Base-by-base conservation (phyloP, 1,140 invertebrate species). In the Hyposmocoma kahamanoa region DNA sequence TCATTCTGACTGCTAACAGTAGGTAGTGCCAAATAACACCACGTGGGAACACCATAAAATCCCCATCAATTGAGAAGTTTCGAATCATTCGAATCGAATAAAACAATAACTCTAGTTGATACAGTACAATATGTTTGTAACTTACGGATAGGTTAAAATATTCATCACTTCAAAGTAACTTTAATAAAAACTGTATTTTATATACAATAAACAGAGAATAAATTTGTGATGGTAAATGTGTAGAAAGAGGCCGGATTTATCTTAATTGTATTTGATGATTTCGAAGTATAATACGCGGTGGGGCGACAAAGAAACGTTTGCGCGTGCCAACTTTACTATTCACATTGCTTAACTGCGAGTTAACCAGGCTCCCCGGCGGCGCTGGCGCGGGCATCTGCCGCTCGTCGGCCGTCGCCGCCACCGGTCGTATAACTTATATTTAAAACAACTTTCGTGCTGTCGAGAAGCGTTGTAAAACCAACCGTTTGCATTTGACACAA, bases 291-390 rank as follows among this genome's bases (percentile, higher is more conserved):
- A 17, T 17, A 36, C 32, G 15, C 32, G 32, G 10, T 36, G 32
- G 8, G 32, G 13, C 3, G 32, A 36, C 8, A 36, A 15, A 8
- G 15, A 17, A n/a, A 54, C 65, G 60, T 43, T n/a, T 58, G 62
- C 59, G 58, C 56, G 69, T 63, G 65, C 51, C 71, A 69, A 64
- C 74, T 75, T 74, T 73, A 75, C 74, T 80, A 78, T 74, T 81
- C 72, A 69, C 44, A 60, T 56, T 50, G 61, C 51, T 59, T 67
- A 61, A 71, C 70, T 52, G 60, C 67, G 74, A 72, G 67, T 79
- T 68, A 73, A 73, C 75, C 59, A 72, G 66, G 63, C 59, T 26
- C 28, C 28, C 10, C 28, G 10, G 28, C 28, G 28, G 28, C 28
- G 28, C 24, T n/a, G 24, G 24, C 24, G 24, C 5, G 5, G 24